Conservation (phyloP, 2,113 vertebrate genomes). For the Sylvicapra grimmia region DNA sequence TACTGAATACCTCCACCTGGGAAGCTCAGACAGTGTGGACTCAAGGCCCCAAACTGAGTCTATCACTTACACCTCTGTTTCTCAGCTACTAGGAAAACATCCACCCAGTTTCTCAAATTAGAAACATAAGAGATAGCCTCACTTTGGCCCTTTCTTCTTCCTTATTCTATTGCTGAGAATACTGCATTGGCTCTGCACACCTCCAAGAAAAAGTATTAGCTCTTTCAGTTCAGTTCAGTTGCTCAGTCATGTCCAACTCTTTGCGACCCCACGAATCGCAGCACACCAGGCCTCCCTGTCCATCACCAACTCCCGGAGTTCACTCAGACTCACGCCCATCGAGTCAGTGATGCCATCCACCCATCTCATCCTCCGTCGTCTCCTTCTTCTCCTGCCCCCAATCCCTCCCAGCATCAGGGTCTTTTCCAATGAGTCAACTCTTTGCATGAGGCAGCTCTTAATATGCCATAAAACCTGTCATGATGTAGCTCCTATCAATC, state of each 20-base stretch:
- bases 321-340: too few relatives aligned
- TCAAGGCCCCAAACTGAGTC: background rate
- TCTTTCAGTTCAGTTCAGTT: background rate
- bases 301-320: too few relatives aligned
- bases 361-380: too few relatives aligned
- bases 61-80: background rate
- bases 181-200: background rate
- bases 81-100: background rate
- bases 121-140: background rate
- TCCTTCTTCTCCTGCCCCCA: too few relatives aligned
- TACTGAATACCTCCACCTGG: background rate
- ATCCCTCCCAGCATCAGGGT: too few relatives aligned
- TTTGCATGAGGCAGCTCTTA: background rate
- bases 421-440: too few relatives aligned
- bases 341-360: too few relatives aligned
- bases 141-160: background rate
- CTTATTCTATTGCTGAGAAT: background rate
- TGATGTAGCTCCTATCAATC: background rate
- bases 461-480: background rate
- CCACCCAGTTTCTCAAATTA: background rate
- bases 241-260: too few relatives aligned
- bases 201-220: background rate
- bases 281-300: too few relatives aligned
- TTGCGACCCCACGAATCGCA: too few relatives aligned
- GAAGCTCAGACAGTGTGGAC: background rate